Base-by-base conservation (phyloP, 2,888 invertebrate genomes). In the Mellilla xanthometata region DNA sequence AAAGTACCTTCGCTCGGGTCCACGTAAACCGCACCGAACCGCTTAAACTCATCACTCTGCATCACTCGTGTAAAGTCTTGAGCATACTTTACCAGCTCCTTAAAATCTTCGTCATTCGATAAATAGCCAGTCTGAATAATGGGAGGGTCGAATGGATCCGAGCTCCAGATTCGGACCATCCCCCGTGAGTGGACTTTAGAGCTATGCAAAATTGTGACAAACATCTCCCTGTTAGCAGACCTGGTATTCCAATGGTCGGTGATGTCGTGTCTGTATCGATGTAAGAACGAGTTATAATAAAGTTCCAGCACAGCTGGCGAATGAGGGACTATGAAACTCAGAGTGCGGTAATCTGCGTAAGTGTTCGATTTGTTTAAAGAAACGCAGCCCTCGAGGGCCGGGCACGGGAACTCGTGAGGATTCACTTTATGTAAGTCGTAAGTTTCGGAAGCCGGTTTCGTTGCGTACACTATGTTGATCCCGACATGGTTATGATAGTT, bases 81-180 rank as follows among this genome's bases (percentile, higher is more conserved):
- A 0, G 90, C 58, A 0, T 74, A 85, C 26, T 72, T 60, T 1
- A 76, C 56, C 26, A 88, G 52, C 1, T 76, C 78, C 4, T 80
- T 63, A 0, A 88, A 49, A 59, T 93, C 93, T 11, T 19, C 19
- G 80, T 77, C 68, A 2, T 91, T 78, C 0, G 77, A 68, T 12
- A 93, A 76, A 61, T 92, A 93, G 50, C 92, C 92, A 0, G 92
- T 78, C 44, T 90, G 74, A 15, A 94, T 90, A 23, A 84, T 58
- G 0, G 93, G 93, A 24, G 83, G 75, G 2, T 91, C 90, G 1
- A 65, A 55, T 0, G 93, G 92, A 62, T 93, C 75, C 0, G 59
- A 51, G 4, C 90, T 90, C 31, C 74, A 74, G 1, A 95, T 68
- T n/a, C 78, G 72, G 1, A 95, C 56, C n/a, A 61, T 52, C 11